Evolutionary conservation across 1,140 invertebrate species (phyloP), one percentile per base, ranked within the genome.

Genomic region (Drosophila lowei): DNA sequence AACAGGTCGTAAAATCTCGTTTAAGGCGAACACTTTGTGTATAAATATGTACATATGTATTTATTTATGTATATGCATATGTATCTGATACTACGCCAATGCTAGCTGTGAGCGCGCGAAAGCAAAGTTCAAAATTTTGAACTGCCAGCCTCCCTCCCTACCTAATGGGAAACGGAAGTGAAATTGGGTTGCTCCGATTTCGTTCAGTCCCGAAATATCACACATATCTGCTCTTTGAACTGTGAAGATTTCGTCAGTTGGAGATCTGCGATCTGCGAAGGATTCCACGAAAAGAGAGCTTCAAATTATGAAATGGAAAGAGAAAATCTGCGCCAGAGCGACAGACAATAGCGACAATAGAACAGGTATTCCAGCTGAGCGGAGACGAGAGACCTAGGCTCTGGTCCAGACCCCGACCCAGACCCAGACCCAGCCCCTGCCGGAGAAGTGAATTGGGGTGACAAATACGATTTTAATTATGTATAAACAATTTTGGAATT

Each of bases 1-100:
- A 86, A 88, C 83, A 88, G 76, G 74, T 79, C 65, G 79, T 79
- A 54, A 76, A 67, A 86, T 83, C 74, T 86, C 49, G 83, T 83
- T 86, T 83, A 63, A 30, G 55, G 21, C 53, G 25, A 18, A 16
- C 23, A 11, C 43, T 34, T 52, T 30, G 15, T 38, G 41, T 21
- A 50, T 42, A 9, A 54, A 30, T 67, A 53, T 60, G 34, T 41
- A 30, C 23, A 0, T 13, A 38, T 13, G 3, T 38, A 38, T 13
- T 3, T 30, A 30, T 28, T 1, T 38, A 38, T 13, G 11, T 5
- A 13, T 13, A 38, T 30, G 28, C 8, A 8, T 30, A 30, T 38
- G 34, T 38, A 38, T 38, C 34, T 38, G 34, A 38, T 38, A 38
- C 11, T 38, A 38, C 11, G 61, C 60, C 43, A 58, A 65, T 65